These are phyloP conservation scores for Zosterops japonicus DNA, from an alignment of 2,113 vertebrate genomes.

Conservation along the genomic window DNA sequence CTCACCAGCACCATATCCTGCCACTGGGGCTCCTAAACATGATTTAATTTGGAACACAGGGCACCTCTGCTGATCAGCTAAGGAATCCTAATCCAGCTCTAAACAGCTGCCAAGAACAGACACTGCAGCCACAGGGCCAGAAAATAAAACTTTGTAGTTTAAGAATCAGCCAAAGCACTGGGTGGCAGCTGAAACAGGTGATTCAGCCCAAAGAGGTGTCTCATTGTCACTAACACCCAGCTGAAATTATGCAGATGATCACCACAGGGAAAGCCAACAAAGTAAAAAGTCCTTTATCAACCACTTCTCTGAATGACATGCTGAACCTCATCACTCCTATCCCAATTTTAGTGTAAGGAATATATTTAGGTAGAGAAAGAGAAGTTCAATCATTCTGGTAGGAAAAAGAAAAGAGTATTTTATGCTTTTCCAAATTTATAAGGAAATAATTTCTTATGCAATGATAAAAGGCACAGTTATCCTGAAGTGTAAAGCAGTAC, in stretches of 20 bases:
- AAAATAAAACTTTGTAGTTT: not conserved
- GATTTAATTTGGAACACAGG: not conserved
- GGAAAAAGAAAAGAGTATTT: not conserved
- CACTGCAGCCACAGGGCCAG: not conserved
- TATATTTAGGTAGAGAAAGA: not conserved
- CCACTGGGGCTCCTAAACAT: not conserved
- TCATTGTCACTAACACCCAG: not conserved
- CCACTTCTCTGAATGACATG: not conserved
- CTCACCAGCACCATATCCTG: accelerated
- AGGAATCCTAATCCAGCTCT: not conserved
- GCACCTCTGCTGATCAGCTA: not conserved
- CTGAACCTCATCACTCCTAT: not conserved
- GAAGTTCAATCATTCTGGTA: not conserved
- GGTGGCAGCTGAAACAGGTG: not conserved
- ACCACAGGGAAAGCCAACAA: not conserved
- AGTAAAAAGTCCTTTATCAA: not conserved
- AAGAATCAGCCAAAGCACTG: not conserved
- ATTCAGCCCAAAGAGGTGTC: not conserved
- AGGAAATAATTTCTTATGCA: constrained; percentile 54
- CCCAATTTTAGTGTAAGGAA: not conserved
- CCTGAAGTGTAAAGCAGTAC: constrained; percentile 62
- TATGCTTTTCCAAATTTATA: constrained; percentile 12
- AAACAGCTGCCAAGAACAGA: not conserved
- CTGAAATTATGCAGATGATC: not conserved
- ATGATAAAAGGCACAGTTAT: constrained; percentile 16